These are phyloP conservation scores for Cryptocephalus moraei DNA, from an alignment of 2,888 invertebrate genomes.

Conservation along the genomic window DNA sequence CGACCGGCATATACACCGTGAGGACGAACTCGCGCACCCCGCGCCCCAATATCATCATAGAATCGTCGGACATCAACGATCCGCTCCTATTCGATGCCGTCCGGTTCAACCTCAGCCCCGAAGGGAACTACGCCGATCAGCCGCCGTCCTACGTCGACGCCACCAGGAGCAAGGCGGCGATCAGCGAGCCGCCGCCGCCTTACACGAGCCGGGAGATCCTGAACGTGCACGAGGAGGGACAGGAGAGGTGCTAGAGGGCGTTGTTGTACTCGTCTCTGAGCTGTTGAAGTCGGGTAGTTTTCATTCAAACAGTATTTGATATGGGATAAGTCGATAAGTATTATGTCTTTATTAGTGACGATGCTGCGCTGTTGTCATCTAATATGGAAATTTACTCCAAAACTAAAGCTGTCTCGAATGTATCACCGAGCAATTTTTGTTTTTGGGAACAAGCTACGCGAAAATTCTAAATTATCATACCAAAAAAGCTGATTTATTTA, in stretches of 20 bases:
- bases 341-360: too few relatives aligned
- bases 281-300: neutral
- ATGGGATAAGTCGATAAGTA: too few relatives aligned
- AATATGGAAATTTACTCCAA: too few relatives aligned
- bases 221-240: slow-evolving; percentile 15
- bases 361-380: too few relatives aligned
- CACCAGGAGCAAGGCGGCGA: slow-evolving; percentile 17
- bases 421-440: too few relatives aligned
- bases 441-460: too few relatives aligned
- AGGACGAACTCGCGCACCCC: slow-evolving; percentile 17
- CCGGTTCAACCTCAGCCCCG: slow-evolving; percentile 14
- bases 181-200: slow-evolving; percentile 40
- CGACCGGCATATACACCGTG: slow-evolving; percentile 21
- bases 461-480: too few relatives aligned
- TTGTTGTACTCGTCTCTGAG: neutral
- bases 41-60: slow-evolving; percentile 19
- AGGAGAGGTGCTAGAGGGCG: slow-evolving; percentile 7
- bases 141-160: slow-evolving; percentile 33
- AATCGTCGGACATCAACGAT: slow-evolving; percentile 25
- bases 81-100: slow-evolving; percentile 21
- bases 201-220: slow-evolving; percentile 32
- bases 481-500: too few relatives aligned
- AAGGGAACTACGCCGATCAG: slow-evolving; percentile 19
- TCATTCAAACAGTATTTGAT: too few relatives aligned
- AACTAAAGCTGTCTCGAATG: too few relatives aligned